phyloP scores from a whole-genome alignment of 2,888 invertebrate genomes.

The Phengaris alcon region DNA sequence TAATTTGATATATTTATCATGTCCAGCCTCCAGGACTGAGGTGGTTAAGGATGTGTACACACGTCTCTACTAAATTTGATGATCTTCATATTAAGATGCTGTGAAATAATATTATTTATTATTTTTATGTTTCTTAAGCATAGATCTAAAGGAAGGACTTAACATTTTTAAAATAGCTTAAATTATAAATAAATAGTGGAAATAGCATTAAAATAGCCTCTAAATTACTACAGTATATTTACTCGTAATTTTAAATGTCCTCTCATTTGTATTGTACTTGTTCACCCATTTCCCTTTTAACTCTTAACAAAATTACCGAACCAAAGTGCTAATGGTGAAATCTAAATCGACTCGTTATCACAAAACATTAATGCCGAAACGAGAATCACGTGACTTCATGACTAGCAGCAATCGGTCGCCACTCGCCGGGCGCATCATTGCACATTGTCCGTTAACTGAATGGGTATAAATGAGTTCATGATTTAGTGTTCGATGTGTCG shows the following conservation, averaged over 20 bases:
- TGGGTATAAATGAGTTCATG: conserved; percentile 69
- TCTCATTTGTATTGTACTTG: background rate
- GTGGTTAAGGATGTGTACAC: too few relatives aligned
- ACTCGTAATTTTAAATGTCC: background rate
- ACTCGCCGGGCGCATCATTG: conserved; percentile 48
- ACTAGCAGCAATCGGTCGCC: conserved; percentile 50
- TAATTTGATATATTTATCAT: conserved; percentile 46
- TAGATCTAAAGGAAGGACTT: too few relatives aligned
- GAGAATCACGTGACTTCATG: conserved; percentile 56
- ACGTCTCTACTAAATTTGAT: too few relatives aligned
- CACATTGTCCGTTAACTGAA: conserved; percentile 64
- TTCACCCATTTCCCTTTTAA: background rate
- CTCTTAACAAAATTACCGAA: background rate
- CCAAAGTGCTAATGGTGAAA: conserved; percentile 24
- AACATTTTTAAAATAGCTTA: background rate
- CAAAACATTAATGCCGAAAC: conserved; percentile 40
- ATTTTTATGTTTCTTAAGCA: too few relatives aligned
- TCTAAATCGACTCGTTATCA: conserved; percentile 44
- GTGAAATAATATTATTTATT: too few relatives aligned
- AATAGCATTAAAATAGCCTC: background rate
- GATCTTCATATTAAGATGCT: too few relatives aligned
- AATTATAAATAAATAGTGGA: background rate
- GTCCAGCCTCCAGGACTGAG: background rate
- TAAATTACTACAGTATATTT: background rate
- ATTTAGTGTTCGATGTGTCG: conserved; percentile 61